Percentiles rank a stretch among this genome's conserved stretches.
Evolutionary conservation across 2,113 vertebrate genomes (phyloP).

Genomic region (Ammospiza nelsoni): DNA sequence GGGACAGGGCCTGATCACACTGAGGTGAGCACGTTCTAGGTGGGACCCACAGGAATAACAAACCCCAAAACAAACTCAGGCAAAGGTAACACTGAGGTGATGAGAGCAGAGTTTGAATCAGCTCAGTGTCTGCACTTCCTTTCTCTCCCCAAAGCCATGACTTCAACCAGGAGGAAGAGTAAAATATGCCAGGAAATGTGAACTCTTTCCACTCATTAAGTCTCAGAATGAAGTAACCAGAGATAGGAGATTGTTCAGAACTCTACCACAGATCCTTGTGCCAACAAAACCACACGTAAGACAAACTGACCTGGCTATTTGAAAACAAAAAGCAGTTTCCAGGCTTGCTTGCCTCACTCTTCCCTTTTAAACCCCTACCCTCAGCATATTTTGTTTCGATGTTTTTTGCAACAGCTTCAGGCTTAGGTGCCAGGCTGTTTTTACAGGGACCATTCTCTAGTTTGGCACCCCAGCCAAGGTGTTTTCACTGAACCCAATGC

Average conservation of each 20-base stretch:
- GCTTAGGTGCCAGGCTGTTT: background rate
- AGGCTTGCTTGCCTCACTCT: background rate
- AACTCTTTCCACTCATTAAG: background rate
- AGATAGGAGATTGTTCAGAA: background rate
- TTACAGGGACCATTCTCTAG: background rate
- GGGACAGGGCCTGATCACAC: background rate
- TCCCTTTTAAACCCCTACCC: background rate
- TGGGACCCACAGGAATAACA: background rate
- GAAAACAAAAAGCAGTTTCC: background rate
- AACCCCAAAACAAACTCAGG: background rate
- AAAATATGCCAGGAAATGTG: background rate
- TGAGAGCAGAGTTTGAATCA: background rate
- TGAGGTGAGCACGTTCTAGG: background rate
- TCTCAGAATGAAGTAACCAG: background rate
- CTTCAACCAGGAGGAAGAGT: background rate
- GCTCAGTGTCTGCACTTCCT: background rate
- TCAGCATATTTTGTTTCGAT: background rate
- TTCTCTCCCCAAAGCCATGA: background rate
- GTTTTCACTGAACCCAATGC: background rate
- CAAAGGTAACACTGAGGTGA: background rate
- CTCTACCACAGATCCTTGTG: background rate
- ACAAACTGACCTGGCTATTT: background rate
- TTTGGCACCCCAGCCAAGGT: background rate
- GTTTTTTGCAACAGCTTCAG: background rate
- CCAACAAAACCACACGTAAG: background rate